Evolutionary conservation across 2,797 vertebrate genomes (phyloP).

Genomic region (Neostethus bicornis): DNA sequence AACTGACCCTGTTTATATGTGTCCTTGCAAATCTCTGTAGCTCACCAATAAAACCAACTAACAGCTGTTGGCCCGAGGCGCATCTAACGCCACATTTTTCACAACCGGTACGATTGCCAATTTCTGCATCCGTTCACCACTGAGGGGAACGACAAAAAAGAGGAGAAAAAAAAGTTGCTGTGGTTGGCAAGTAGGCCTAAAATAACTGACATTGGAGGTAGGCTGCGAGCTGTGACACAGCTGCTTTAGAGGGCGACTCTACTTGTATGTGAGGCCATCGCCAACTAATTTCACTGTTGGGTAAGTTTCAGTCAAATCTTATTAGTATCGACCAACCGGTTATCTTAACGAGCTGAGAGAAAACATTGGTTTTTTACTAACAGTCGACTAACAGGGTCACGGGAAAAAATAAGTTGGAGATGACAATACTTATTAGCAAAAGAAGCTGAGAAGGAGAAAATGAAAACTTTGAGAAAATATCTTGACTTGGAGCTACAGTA

Average conservation of each 20-base stretch:
- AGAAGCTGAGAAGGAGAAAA: slow-evolving; percentile 6
- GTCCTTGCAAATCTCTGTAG: slow-evolving; percentile 57
- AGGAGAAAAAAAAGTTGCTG: slow-evolving; percentile 62
- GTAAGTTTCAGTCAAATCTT: slow-evolving; percentile 64
- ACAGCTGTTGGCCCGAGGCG: slow-evolving; percentile 71
- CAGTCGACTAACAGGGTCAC: slow-evolving; percentile 28
- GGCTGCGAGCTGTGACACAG: slow-evolving; percentile 72
- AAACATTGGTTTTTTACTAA: slow-evolving; percentile 42
- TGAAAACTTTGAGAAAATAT: slow-evolving; percentile 16
- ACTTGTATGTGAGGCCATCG: slow-evolving; percentile 54
- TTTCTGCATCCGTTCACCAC: slow-evolving; percentile 68
- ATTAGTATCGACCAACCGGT: slow-evolving; percentile 62
- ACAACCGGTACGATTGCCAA: slow-evolving; percentile 54
- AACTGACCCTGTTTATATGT: slow-evolving; percentile 37
- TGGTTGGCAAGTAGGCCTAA: slow-evolving; percentile 66
- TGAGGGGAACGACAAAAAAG: neutral
- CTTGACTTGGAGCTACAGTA: slow-evolving; percentile 11
- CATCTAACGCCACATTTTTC: slow-evolving; percentile 64
- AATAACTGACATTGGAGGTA: slow-evolving; percentile 70
- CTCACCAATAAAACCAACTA: slow-evolving; percentile 46
- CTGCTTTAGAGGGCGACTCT: slow-evolving; percentile 72
- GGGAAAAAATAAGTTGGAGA: slow-evolving; percentile 5
- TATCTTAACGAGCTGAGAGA: slow-evolving; percentile 48
- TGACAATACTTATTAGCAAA: slow-evolving; percentile 22
- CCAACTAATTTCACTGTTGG: slow-evolving; percentile 75